phyloP scores from a whole-genome alignment of 1,140 invertebrate genomes.

The Dufourea novaeangliae region DNA sequence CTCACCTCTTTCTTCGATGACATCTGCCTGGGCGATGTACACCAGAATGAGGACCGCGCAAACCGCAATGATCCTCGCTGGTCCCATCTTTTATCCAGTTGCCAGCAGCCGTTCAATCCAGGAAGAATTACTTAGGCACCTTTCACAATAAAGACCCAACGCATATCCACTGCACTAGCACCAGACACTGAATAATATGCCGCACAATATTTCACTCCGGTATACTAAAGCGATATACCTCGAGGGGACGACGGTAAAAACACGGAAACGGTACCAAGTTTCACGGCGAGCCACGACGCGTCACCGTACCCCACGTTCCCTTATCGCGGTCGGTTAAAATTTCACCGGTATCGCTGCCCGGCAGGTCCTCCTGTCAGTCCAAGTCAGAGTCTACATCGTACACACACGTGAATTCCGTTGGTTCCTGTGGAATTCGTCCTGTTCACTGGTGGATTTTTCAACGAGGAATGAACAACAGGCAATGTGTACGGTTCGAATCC shows the following conservation, averaged over 20 bases:
- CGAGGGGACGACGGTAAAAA: background rate
- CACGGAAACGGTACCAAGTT: background rate
- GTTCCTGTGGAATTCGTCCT: no score
- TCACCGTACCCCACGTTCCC: background rate
- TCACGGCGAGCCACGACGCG: background rate
- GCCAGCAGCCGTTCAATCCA: constrained; percentile 52
- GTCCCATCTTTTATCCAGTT: constrained; percentile 72
- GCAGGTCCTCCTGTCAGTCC: background rate
- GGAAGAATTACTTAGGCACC: constrained; percentile 59
- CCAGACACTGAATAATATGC: constrained; percentile 52
- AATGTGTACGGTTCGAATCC: background rate
- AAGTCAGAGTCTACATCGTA: constrained; percentile 34
- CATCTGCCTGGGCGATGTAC: constrained; percentile 63
- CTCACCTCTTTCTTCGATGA: constrained; percentile 80
- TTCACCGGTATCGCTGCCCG: background rate
- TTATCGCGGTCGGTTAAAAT: constrained; percentile 19
- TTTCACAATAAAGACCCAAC: constrained; percentile 68
- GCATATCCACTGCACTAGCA: constrained; percentile 72
- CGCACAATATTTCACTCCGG: constrained; percentile 30
- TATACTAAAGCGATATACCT: background rate
- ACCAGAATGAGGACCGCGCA: constrained; percentile 66
- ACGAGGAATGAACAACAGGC: background rate
- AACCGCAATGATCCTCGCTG: constrained; percentile 64
- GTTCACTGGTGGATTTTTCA: no score
- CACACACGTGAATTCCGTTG: background rate